These are phyloP conservation scores for Pygoscelis antarcticus DNA, from an alignment of 2,113 vertebrate genomes.

Conservation along the genomic window DNA sequence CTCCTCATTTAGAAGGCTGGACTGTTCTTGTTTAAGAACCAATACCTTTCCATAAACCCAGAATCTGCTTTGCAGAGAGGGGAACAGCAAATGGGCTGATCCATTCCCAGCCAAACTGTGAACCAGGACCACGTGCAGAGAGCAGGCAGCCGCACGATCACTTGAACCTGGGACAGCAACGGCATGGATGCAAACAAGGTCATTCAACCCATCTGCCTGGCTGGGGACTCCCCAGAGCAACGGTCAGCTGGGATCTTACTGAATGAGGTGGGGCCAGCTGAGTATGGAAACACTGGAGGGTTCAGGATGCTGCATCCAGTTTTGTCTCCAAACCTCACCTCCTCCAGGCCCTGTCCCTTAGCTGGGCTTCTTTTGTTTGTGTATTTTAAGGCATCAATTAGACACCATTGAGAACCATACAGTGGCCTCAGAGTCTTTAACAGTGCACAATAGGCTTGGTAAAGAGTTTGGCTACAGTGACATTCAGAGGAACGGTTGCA, in stretches of 20 bases:
- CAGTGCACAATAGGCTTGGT: constrained; percentile 7
- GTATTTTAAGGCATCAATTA: constrained; percentile 65
- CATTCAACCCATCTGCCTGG: neutral
- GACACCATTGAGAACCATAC: constrained; percentile 26
- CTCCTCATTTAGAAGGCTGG: neutral
- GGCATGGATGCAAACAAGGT: neutral
- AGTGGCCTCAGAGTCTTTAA: neutral
- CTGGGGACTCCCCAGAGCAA: neutral
- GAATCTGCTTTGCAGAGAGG: constrained; percentile 11
- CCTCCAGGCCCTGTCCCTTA: neutral
- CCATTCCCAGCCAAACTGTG: neutral
- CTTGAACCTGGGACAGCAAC: neutral
- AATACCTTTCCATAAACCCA: neutral
- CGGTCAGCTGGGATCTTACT: accelerated
- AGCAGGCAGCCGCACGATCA: neutral
- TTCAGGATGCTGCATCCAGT: neutral
- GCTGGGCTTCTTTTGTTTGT: neutral
- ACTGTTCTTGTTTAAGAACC: neutral
- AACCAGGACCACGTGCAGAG: neutral
- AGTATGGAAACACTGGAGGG: neutral
- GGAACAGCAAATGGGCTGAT: neutral
- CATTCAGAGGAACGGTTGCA: neutral
- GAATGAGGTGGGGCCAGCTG: neutral
- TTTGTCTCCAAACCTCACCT: neutral
- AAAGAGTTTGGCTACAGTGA: constrained; percentile 38